phyloP scores from a whole-genome alignment of 2,797 vertebrate species.

The Serranus cabrilla region DNA sequence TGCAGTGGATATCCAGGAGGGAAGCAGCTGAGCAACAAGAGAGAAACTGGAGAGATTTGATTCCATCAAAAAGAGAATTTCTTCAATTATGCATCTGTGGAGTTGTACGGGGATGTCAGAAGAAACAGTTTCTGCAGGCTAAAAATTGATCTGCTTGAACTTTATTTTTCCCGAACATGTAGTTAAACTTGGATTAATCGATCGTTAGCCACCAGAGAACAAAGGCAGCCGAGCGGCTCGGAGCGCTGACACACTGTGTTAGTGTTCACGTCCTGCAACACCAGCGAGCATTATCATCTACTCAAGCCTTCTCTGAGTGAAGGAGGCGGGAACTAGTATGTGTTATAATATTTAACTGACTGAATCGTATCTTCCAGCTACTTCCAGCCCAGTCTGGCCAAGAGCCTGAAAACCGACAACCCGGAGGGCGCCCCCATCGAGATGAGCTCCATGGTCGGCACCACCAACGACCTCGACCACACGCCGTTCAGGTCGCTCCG shows the following conservation, averaged over 20 bases:
- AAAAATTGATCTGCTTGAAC: slow-evolving; percentile 1
- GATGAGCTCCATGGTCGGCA: slow-evolving; percentile 83
- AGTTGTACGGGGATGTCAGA: background rate
- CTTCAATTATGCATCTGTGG: slow-evolving; percentile 10
- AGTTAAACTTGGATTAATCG: background rate
- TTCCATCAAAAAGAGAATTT: background rate
- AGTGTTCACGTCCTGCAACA: no score
- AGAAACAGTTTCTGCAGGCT: background rate
- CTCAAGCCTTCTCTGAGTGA: no score
- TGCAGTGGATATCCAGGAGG: background rate
- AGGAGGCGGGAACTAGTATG: no score
- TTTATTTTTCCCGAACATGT: background rate
- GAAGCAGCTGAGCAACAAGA: background rate
- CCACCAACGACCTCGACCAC: slow-evolving; percentile 86
- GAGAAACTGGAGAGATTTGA: background rate
- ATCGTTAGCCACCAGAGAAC: background rate
- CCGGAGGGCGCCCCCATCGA: slow-evolving; percentile 86
- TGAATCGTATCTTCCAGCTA: slow-evolving; percentile 71
- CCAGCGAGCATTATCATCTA: background rate
- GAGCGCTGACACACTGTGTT: no score
- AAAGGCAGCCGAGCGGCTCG: background rate
- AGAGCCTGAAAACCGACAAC: slow-evolving; percentile 86
- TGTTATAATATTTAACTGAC: no score
- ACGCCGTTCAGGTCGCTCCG: slow-evolving; percentile 83
- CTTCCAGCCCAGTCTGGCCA: slow-evolving; percentile 86